Evolutionary conservation across 1,140 invertebrate species (phyloP).

Genomic region (Tachypleus tridentatus): DNA sequence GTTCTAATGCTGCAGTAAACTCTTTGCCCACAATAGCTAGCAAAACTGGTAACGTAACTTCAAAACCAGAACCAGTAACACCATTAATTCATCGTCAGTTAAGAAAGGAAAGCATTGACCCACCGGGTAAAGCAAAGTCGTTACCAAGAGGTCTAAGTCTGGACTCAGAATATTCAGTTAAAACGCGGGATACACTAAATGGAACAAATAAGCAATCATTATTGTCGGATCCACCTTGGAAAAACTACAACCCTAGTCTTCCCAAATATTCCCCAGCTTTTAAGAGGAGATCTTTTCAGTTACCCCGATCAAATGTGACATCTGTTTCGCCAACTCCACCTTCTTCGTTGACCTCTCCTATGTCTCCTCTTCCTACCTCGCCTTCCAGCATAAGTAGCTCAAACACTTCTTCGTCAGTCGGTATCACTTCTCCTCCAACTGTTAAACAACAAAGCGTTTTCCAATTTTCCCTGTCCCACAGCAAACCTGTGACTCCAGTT

Average conservation of each 20-base stretch:
- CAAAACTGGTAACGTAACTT: conserved; percentile 33
- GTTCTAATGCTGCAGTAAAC: conserved; percentile 16
- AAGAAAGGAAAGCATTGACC: no score
- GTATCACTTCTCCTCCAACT: no score
- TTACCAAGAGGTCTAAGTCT: conserved; percentile 17
- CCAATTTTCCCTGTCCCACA: conserved; percentile 20
- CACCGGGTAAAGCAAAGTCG: conserved; percentile 4
- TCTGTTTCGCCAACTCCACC: conserved; percentile 18
- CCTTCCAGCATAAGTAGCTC: conserved; percentile 17
- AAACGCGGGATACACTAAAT: no score
- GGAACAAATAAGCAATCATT: background rate
- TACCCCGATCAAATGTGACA: conserved; percentile 21
- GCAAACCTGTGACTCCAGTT: conserved; percentile 19
- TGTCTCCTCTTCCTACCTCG: conserved; percentile 11
- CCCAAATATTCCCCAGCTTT: conserved; percentile 73
- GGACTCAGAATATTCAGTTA: background rate
- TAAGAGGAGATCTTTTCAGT: conserved; percentile 53
- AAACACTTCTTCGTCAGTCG: conserved; percentile 7
- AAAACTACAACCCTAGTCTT: conserved; percentile 27
- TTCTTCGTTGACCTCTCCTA: conserved; percentile 18
- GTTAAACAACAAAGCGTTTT: conserved; percentile 15
- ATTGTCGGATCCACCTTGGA: conserved; percentile 12
- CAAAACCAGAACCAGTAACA: conserved; percentile 32
- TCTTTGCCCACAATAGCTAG: conserved; percentile 68
- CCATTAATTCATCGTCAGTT: no score